Conservation (phyloP, 2,797 vertebrate species). For the Pangasius djambal region DNA sequence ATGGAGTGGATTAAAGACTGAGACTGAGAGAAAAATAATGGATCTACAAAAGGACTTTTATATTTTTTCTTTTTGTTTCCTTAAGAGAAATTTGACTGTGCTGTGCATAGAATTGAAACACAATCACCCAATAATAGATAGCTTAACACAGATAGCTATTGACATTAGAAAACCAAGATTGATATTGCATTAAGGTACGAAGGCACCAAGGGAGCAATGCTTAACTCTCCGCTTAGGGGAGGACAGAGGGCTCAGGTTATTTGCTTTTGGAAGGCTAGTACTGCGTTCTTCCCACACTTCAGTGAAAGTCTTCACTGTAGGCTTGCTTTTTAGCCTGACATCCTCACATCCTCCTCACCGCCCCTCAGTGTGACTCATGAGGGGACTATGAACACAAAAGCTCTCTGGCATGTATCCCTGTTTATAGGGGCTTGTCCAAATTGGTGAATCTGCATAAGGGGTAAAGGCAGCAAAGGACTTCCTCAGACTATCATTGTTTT, state of each 20-base stretch:
- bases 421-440: slow-evolving; percentile 27
- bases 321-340: slow-evolving; percentile 43
- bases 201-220: neutral
- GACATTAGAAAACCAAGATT: neutral
- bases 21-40: slow-evolving; percentile 5
- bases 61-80: neutral
- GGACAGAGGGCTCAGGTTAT: neutral
- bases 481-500: neutral
- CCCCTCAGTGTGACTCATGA: slow-evolving; percentile 47
- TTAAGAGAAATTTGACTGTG: neutral
- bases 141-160: neutral
- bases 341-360: slow-evolving; percentile 24
- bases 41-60: neutral
- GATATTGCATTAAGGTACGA: neutral
- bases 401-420: slow-evolving; percentile 27
- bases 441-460: slow-evolving; percentile 25
- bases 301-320: slow-evolving; percentile 36
- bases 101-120: neutral
- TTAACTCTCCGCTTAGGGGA: neutral
- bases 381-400: slow-evolving; percentile 47
- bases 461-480: neutral
- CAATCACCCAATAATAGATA: neutral
- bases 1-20: neutral
- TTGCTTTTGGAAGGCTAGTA: slow-evolving; percentile 4
- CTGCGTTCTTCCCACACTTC: slow-evolving; percentile 22